Conservation (phyloP, 2,888 invertebrate species). For the Cheilosia pagana region DNA sequence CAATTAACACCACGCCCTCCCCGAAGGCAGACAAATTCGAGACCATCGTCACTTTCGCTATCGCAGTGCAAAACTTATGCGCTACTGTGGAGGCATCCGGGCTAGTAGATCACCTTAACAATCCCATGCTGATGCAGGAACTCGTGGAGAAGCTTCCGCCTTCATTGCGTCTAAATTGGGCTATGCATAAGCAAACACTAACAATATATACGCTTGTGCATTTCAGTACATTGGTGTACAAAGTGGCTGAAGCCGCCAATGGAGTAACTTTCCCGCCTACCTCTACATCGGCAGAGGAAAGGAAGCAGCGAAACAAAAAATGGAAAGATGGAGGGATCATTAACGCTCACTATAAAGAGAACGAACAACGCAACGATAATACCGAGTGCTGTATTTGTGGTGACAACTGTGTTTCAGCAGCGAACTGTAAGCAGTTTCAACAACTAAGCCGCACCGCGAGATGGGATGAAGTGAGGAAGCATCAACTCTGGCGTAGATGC, state of each 20-base stretch:
- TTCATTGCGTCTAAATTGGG: constrained; percentile 27
- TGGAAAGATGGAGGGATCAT: constrained; percentile 16
- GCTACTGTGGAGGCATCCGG: constrained; percentile 5
- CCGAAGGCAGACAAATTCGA: constrained; percentile 19
- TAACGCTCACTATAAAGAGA: constrained; percentile 6
- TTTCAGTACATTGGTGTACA: constrained; percentile 37
- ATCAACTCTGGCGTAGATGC: constrained; percentile 13
- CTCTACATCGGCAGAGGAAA: constrained; percentile 3
- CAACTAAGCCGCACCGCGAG: background rate
- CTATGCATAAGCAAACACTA: constrained; percentile 40
- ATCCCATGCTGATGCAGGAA: constrained; percentile 45
- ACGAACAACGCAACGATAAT: background rate
- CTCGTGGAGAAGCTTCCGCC: constrained; percentile 27
- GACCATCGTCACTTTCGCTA: background rate
- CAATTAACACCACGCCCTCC: background rate
- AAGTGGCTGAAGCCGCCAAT: constrained; percentile 13
- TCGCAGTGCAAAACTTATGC: constrained; percentile 28
- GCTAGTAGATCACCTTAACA: background rate
- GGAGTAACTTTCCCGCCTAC: background rate
- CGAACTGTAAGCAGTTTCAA: constrained; percentile 15
- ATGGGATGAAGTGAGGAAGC: constrained; percentile 29
- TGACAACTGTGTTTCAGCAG: constrained; percentile 5
- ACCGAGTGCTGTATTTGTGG: constrained; percentile 1
- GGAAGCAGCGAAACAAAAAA: constrained; percentile 8
- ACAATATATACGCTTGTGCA: constrained; percentile 5